Evolutionary conservation across 2,113 vertebrate species (phyloP).

Genomic region (Tachysurus fulvidraco): DNA sequence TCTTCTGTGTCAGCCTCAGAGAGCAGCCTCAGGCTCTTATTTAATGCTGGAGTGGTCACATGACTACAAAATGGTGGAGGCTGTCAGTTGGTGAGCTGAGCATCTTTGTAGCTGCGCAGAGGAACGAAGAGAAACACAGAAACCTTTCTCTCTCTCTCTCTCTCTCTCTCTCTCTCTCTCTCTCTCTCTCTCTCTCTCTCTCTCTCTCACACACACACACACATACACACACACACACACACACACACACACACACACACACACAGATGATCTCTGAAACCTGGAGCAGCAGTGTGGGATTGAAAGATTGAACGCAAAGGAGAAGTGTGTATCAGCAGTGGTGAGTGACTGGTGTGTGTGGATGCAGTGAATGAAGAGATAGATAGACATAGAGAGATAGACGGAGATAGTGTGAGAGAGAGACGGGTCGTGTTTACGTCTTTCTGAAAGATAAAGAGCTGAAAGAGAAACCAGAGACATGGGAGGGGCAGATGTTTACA

Average conservation of each 20-base stretch:
- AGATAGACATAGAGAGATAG: neutral
- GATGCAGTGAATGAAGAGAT: neutral
- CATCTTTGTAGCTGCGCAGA: constrained; percentile 36
- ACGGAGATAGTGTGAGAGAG: neutral
- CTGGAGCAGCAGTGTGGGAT: constrained; percentile 53
- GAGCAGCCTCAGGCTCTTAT: constrained; percentile 60
- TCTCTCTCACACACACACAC: too few relatives aligned
- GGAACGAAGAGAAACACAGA: constrained; percentile 30
- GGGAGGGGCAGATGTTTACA: constrained; percentile 61
- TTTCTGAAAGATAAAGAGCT: neutral
- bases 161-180: too few relatives aligned
- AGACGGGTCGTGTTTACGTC: constrained; percentile 33
- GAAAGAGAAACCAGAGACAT: constrained; percentile 39
- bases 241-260: constrained; percentile 56
- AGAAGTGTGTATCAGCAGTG: constrained; percentile 61
- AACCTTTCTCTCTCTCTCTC: neutral
- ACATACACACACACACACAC: constrained; percentile 25
- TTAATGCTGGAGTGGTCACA: constrained; percentile 67
- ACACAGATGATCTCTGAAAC: constrained; percentile 63
- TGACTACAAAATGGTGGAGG: constrained; percentile 77
- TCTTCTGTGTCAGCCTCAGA: constrained; percentile 41
- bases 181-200: too few relatives aligned
- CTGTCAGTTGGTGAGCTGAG: constrained; percentile 64
- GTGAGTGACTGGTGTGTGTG: constrained; percentile 66
- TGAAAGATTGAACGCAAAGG: constrained; percentile 35